Percentiles rank a stretch among this genome's conserved stretches.
Conservation (phyloP, 2,113 vertebrate genomes). For the Neopipo cinnamomea region DNA sequence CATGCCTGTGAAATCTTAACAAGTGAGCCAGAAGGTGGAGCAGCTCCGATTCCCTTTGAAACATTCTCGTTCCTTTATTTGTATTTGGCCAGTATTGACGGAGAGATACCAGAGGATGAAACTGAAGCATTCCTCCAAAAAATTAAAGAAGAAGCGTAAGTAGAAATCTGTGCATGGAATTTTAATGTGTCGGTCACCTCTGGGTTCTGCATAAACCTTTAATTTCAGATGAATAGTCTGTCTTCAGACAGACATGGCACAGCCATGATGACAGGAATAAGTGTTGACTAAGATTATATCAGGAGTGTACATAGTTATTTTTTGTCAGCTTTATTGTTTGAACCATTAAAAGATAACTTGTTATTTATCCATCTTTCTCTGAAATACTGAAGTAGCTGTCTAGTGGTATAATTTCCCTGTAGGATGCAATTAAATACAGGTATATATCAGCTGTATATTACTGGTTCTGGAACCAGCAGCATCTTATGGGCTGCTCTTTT, state of each 20-base stretch:
- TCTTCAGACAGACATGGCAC: neutral
- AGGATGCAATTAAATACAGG: neutral
- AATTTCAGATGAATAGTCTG: neutral
- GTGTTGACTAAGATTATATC: neutral
- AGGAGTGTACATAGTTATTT: neutral
- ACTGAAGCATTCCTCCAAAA: conserved; percentile 69
- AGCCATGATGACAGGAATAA: neutral
- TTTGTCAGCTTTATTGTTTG: neutral
- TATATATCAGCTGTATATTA: neutral
- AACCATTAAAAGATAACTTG: neutral
- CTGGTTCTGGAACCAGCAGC: neutral
- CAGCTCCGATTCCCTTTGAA: conserved; percentile 77
- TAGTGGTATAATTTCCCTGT: neutral
- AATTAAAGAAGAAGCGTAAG: conserved; percentile 75
- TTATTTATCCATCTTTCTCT: neutral
- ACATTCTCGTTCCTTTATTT: conserved; percentile 81
- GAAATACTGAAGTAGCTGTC: neutral
- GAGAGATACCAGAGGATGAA: conserved; percentile 66
- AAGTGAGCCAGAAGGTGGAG: conserved; percentile 78
- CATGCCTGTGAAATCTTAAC: conserved; percentile 87
- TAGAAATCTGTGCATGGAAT: neutral
- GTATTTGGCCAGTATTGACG: conserved; percentile 81
- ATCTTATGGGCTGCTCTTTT: neutral
- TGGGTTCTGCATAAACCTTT: neutral
- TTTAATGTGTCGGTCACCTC: neutral